Conservation (phyloP, 2,797 vertebrate species). For the Myotis daubentonii region DNA sequence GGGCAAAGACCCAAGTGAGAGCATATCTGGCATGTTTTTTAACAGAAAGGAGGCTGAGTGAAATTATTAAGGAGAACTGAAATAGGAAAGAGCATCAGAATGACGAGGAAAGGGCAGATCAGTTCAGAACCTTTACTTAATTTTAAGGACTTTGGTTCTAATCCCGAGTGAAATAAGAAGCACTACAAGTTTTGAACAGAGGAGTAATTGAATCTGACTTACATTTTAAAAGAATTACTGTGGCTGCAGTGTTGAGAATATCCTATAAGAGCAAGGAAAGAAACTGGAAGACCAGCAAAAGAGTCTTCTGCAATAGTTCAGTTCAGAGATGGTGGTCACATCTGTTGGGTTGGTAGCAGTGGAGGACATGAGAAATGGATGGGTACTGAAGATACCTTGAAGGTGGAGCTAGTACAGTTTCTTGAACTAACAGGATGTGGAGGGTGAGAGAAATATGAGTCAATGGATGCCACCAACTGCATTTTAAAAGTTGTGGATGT, state of each 20-base stretch:
- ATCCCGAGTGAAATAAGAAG: not conserved
- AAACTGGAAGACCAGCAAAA: not conserved
- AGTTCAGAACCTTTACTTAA: not conserved
- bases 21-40: not conserved
- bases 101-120: not conserved
- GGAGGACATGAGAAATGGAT: not conserved
- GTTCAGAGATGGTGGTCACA: not conserved
- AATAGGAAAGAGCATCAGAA: not conserved
- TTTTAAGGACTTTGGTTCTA: constrained; percentile 11
- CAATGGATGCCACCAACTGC: not conserved
- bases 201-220: not conserved
- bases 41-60: not conserved
- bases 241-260: not conserved
- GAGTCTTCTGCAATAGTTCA: not conserved
- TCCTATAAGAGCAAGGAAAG: not conserved
- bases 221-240: not conserved
- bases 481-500: not conserved
- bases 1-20: not conserved
- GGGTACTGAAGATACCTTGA: not conserved
- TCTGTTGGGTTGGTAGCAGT: not conserved
- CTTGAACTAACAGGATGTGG: not conserved
- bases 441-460: not conserved
- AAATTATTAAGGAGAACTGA: not conserved
- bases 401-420: not conserved
- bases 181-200: not conserved